Conservation (phyloP, 2,113 vertebrate species). For the Gasterosteus aculeatus region DNA sequence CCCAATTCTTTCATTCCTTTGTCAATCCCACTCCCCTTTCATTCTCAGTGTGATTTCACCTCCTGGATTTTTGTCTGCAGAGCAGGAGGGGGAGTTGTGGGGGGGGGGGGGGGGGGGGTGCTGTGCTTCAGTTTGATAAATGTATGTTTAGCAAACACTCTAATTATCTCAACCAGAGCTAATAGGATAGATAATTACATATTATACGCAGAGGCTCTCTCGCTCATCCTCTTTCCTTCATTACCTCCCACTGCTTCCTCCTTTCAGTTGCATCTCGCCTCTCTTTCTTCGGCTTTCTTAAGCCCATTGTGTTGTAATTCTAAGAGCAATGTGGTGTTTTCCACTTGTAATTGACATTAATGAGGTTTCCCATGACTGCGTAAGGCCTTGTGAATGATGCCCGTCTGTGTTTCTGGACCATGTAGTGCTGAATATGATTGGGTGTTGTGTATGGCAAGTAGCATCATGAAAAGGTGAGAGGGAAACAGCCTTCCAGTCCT, state of each 20-base stretch:
- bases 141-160: conserved; percentile 68
- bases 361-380: conserved; percentile 29
- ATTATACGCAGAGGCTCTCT: conserved; percentile 44
- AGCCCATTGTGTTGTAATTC: conserved; percentile 24
- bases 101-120: conserved; percentile 1
- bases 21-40: not conserved
- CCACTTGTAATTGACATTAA: conserved; percentile 39
- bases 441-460: conserved; percentile 6
- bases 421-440: not conserved
- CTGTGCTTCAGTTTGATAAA: conserved; percentile 54
- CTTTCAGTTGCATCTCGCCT: conserved; percentile 26
- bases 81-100: not conserved
- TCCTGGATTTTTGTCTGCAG: conserved; percentile 24
- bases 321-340: conserved; percentile 42
- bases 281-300: conserved; percentile 24
- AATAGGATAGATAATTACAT: conserved; percentile 69
- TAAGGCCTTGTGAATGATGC: conserved; percentile 28
- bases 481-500: not conserved
- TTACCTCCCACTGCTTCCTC: conserved; percentile 39
- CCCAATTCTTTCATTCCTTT: not conserved
- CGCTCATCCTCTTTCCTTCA: conserved; percentile 27
- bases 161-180: conserved; percentile 69
- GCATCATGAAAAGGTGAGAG: not conserved
- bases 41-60: conserved; percentile 14
- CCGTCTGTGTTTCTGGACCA: conserved; percentile 13